These are phyloP conservation scores for Halocynthia roretzi DNA, from an alignment of 23 tunicate genomes.

Conservation along the genomic window DNA sequence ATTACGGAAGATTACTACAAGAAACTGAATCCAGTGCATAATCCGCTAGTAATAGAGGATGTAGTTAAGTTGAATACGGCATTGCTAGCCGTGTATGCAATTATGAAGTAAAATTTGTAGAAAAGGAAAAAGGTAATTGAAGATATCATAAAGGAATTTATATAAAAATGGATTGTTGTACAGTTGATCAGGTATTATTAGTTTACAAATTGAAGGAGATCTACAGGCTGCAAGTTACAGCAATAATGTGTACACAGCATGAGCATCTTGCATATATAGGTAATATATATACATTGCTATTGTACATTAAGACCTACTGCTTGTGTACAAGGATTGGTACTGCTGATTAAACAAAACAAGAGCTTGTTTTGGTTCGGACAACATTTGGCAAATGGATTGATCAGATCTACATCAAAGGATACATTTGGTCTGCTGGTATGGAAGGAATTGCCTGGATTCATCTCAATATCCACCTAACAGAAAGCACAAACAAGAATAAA, in stretches of 20 bases:
- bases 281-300: not conserved
- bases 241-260: not conserved
- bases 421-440: not conserved
- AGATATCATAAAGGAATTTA: no score
- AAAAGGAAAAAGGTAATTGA: no score
- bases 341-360: not conserved
- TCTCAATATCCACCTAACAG: not conserved
- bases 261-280: not conserved
- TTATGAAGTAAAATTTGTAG: no score
- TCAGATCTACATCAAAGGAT: not conserved
- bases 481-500: no score
- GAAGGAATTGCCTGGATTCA: not conserved
- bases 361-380: not conserved
- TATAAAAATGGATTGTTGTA: no score
- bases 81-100: no score
- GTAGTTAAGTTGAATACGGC: no score
- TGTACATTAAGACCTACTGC: not conserved
- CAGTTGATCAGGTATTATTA: not conserved
- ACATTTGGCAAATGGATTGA: conserved; percentile 1
- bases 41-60: no score
- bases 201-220: not conserved
- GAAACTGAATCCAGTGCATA: no score
- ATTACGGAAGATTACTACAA: no score
- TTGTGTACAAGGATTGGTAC: not conserved
- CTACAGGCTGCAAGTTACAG: not conserved